phyloP scores from a whole-genome alignment of 64 coral and sea anemone genomes.

The Cladopsammia gracilis region DNA sequence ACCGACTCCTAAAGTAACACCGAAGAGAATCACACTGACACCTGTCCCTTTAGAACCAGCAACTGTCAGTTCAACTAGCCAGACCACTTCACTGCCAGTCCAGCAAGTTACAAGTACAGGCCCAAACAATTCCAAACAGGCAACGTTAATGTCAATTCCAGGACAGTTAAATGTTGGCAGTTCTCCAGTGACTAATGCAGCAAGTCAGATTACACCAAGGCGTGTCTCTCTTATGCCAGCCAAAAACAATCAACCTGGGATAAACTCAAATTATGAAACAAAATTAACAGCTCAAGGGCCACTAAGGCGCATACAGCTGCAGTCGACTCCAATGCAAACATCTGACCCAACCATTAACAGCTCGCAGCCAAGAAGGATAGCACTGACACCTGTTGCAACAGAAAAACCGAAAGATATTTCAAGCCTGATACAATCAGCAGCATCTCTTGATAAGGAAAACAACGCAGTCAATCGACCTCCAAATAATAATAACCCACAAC shows the following conservation, averaged over 20 bases:
- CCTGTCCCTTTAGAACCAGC: background rate
- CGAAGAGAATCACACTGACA: conserved; percentile 24
- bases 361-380: background rate
- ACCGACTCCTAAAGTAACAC: conserved; percentile 4
- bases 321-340: background rate
- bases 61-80: background rate
- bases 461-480: background rate
- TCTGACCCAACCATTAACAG: background rate
- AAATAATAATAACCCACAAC: background rate
- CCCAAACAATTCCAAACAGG: background rate
- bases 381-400: background rate
- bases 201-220: conserved; percentile 15
- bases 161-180: background rate
- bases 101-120: background rate
- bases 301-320: conserved; percentile 48
- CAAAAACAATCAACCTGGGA: background rate
- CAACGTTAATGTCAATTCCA: background rate
- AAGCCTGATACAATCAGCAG: background rate
- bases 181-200: background rate
- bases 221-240: background rate
- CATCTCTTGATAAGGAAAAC: conserved; percentile 33
- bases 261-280: conserved; percentile 17
- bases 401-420: background rate
- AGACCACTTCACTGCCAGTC: background rate
- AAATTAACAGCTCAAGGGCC: conserved; percentile 24